Percentiles rank a stretch among this genome's conserved stretches.
Evolutionary conservation across 2,113 vertebrate species (phyloP).

Genomic region (Carassius carassius): DNA sequence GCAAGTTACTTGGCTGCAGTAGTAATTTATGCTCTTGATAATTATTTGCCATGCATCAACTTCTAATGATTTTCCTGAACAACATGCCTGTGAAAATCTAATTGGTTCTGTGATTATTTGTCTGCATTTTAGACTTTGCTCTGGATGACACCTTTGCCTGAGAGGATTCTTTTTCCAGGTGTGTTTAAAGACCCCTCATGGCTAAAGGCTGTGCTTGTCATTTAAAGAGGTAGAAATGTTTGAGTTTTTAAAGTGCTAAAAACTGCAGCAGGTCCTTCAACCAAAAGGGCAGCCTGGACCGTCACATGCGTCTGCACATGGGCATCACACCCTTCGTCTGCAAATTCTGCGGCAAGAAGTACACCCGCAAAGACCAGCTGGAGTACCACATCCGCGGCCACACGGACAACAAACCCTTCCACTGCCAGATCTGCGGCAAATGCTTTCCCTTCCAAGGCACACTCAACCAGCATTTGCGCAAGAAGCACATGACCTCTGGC

Average conservation of each 20-base stretch:
- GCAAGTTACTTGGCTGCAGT: conserved; percentile 2
- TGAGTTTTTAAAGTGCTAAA: not conserved
- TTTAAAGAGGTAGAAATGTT: not conserved
- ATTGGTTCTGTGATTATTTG: not conserved
- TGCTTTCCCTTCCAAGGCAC: conserved; percentile 99
- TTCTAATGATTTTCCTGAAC: not conserved
- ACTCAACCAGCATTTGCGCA: conserved; percentile 97
- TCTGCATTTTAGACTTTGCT: not conserved
- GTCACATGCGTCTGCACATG: conserved; percentile 97
- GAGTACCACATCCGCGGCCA: conserved; percentile 99
- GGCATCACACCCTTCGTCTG: conserved; percentile 98
- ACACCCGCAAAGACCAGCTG: conserved; percentile 97
- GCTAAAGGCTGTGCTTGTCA: not conserved
- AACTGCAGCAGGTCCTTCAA: conserved; percentile 87
- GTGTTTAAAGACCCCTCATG: not conserved
- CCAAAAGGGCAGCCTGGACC: conserved; percentile 97
- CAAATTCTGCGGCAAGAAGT: conserved; percentile 98
- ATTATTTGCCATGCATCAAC: not conserved
- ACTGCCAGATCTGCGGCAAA: conserved; percentile 97
- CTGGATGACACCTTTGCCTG: not conserved
- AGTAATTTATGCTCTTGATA: not conserved
- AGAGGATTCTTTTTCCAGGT: not conserved
- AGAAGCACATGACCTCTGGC: conserved; percentile 90
- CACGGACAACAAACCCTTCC: conserved; percentile 98
- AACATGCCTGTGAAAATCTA: not conserved